phyloP scores from a whole-genome alignment of 2,888 invertebrate species.

The Balanococcus diminutus region DNA sequence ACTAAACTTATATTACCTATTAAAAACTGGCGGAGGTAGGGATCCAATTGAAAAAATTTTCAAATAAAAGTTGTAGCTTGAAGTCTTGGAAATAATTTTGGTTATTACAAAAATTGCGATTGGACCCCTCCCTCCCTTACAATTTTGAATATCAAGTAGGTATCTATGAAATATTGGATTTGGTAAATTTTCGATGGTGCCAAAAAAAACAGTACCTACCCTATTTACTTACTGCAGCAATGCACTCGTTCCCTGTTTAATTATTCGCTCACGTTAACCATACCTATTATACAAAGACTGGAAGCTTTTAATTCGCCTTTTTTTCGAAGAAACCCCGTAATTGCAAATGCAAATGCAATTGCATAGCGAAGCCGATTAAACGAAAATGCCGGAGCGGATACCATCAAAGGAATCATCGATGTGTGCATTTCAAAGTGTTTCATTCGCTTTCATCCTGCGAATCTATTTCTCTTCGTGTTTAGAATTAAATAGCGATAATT shows the following conservation, averaged over 20 bases:
- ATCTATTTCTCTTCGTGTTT: neutral
- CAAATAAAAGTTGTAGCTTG: too few relatives aligned
- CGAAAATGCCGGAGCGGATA: neutral
- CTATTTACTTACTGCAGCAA: too few relatives aligned
- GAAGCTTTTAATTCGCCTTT: neutral
- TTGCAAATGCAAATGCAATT: neutral
- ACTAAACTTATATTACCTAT: too few relatives aligned
- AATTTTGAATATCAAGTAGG: too few relatives aligned
- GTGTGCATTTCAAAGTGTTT: neutral
- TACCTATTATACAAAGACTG: neutral
- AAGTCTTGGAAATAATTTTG: too few relatives aligned
- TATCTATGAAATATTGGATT: too few relatives aligned
- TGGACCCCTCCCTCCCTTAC: too few relatives aligned
- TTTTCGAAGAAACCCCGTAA: neutral
- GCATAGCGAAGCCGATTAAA: neutral
- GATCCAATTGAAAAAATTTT: too few relatives aligned
- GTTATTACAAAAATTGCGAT: too few relatives aligned
- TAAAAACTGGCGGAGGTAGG: too few relatives aligned
- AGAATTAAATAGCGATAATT: neutral
- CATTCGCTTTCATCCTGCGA: neutral
- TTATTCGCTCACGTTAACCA: neutral
- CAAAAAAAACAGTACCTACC: too few relatives aligned
- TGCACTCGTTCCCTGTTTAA: neutral
- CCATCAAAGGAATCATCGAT: neutral
- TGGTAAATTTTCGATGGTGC: too few relatives aligned